Evolutionary conservation across 2,888 invertebrate genomes (phyloP), one percentile per base, ranked within the genome.

Genomic region (Fabriciana adippe): DNA sequence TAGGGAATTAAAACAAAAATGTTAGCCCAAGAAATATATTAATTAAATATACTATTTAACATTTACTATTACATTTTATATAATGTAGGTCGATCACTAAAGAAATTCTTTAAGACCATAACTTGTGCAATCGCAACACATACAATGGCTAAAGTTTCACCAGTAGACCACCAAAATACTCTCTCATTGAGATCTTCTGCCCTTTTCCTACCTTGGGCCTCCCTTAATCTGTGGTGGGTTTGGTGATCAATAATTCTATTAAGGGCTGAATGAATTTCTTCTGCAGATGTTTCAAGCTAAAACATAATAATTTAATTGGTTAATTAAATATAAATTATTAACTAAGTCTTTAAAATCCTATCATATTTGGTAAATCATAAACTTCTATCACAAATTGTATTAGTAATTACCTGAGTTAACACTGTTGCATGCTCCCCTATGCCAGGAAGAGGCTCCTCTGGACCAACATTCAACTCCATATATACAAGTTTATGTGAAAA

Each of bases 401-500:
- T 11, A 59, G 50, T 51, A 26, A 48, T 48, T 89, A 96, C 97
- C 95, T 97, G 97, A 70, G 99, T 99, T 90, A 99, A 95, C 16
- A 97, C 99, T 61, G 98, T 98, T 11, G 96, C 95, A 86, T 98
- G 98, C 77, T 97, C 97, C 48, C 96, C 97, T 66, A 97, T 89
- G 16, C 97, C 97, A 15, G 97, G 97, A 31, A 97, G 88, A 0
- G 97, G 95, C 57, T 95, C 94, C 86, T 98, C 98, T 18, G 98
- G 98, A 3, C 99, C 99, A 41, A 98, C 97, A 95, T 98, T 97
- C 80, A 99, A 96, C 87, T 99, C 99, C 96, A 99, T 97, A 88
- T 99, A 99, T 31, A 99, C 98, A 74, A 99, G 94, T 90, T 99
- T 99, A 85, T 99, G 99, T 8, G 99, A 98, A 89, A 99, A 99